phyloP scores from a whole-genome alignment of 2,888 invertebrate genomes.

The Leucania comma region DNA sequence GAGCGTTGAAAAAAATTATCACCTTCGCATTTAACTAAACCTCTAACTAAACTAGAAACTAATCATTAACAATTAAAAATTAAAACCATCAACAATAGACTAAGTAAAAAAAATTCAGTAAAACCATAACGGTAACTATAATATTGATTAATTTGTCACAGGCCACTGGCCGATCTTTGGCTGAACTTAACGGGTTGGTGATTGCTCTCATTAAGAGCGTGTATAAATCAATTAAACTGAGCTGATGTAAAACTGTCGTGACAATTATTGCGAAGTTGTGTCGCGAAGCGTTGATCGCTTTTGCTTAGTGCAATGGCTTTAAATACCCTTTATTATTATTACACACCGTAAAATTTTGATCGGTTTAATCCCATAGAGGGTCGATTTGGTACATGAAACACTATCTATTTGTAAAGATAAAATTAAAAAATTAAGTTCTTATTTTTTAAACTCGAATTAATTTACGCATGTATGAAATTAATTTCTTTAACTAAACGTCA shows the following conservation, averaged over 20 bases:
- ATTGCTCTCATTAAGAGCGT: slow-evolving; percentile 52
- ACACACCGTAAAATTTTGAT: no score
- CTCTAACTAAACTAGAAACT: background rate
- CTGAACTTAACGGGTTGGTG: slow-evolving; percentile 45
- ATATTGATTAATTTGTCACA: slow-evolving; percentile 44
- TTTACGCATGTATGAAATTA: no score
- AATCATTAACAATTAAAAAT: background rate
- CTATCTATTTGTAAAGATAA: no score
- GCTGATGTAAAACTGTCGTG: slow-evolving; percentile 40
- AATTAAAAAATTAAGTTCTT: no score
- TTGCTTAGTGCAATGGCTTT: slow-evolving; percentile 3
- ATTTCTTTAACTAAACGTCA: no score
- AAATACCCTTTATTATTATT: background rate
- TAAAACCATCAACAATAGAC: background rate
- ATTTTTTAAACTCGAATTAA: no score
- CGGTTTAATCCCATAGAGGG: no score
- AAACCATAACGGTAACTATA: slow-evolving; percentile 10
- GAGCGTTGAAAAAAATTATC: background rate
- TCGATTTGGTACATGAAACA: no score
- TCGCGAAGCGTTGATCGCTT: slow-evolving; percentile 12
- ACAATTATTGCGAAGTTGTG: slow-evolving; percentile 50
- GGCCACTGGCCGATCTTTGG: slow-evolving; percentile 48
- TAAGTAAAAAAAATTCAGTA: background rate
- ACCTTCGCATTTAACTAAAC: background rate
- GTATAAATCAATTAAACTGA: slow-evolving; percentile 55